phyloP scores from a whole-genome alignment of 2,113 vertebrate species.

The Ceyx melanurus region DNA sequence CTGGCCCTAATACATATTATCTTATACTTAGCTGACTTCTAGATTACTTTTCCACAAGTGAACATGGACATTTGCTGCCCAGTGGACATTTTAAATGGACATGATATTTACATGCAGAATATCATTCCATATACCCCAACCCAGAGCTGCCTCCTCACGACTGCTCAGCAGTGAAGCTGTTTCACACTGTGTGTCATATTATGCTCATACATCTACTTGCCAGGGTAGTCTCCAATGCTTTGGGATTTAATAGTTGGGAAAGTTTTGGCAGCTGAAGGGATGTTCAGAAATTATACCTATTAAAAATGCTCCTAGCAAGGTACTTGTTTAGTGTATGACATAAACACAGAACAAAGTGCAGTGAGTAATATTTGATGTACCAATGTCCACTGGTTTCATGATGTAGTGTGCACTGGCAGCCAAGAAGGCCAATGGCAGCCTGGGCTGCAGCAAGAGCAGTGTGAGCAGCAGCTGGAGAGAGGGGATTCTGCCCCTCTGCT shows the following conservation, averaged over 20 bases:
- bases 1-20: not conserved
- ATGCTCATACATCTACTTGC: not conserved
- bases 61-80: not conserved
- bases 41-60: not conserved
- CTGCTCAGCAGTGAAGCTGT: not conserved
- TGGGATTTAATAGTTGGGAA: rapidly evolving
- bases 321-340: not conserved
- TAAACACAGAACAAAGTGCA: not conserved
- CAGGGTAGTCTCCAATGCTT: not conserved
- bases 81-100: not conserved
- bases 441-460: too few species aligned
- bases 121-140: not conserved
- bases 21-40: not conserved
- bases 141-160: not conserved
- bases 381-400: not conserved
- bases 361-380: not conserved
- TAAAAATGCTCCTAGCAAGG: not conserved
- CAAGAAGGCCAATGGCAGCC: too few species aligned
- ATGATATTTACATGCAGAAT: not conserved
- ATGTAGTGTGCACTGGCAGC: not conserved
- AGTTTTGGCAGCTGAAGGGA: not conserved
- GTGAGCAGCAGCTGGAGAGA: too few species aligned
- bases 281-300: not conserved
- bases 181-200: not conserved
- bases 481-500: too few species aligned